These are phyloP conservation scores for Scomber scombrus DNA, from an alignment of 2,113 vertebrate species.

Conservation along the genomic window DNA sequence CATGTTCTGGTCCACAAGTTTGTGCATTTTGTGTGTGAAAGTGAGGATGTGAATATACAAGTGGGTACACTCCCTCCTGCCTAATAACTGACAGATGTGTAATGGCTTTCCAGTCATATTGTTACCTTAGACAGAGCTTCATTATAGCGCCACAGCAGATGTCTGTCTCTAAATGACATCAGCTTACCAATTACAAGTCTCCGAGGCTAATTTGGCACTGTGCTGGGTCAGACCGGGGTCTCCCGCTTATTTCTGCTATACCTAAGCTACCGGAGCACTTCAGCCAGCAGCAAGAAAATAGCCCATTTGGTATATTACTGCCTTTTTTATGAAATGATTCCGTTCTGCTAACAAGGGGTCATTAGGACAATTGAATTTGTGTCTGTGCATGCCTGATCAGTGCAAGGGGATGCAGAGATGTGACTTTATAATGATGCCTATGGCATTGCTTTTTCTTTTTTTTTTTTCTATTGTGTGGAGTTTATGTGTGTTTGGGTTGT, in stretches of 20 bases:
- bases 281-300: constrained; percentile 63
- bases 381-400: constrained; percentile 64
- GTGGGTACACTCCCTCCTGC: constrained; percentile 54
- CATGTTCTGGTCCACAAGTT: constrained; percentile 49
- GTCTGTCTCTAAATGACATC: constrained; percentile 80
- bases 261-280: constrained; percentile 62
- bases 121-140: constrained; percentile 78
- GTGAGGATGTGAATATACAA: constrained; percentile 50
- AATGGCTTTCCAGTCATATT: constrained; percentile 76
- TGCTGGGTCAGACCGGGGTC: constrained; percentile 72
- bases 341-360: constrained; percentile 76
- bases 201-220: constrained; percentile 75
- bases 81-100: constrained; percentile 74
- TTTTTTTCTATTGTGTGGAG: constrained; percentile 30
- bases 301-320: constrained; percentile 66
- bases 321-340: constrained; percentile 68
- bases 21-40: constrained; percentile 51
- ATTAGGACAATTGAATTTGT: constrained; percentile 81
- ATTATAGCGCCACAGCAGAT: constrained; percentile 76
- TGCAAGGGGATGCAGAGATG: constrained; percentile 46
- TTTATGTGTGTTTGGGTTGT: constrained; percentile 29
- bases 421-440: constrained; percentile 54
- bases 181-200: constrained; percentile 80
- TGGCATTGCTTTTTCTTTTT: constrained; percentile 36
- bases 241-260: constrained; percentile 61